phyloP scores from a whole-genome alignment of 2,888 invertebrate genomes.

The Pemphredon lugubris region DNA sequence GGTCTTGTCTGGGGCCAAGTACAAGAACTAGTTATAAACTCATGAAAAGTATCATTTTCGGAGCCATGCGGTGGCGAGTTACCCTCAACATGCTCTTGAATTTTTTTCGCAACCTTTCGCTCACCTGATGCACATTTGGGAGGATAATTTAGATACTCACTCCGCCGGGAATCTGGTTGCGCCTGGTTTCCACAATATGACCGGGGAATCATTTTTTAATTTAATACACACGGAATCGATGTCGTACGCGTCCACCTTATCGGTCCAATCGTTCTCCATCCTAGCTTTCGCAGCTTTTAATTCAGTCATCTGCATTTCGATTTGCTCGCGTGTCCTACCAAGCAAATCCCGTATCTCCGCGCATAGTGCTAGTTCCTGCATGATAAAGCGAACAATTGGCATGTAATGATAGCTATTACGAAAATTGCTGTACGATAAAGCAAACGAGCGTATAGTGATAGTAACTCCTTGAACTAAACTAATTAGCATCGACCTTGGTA shows the following conservation, averaged over 20 bases:
- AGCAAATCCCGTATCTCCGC: conserved; percentile 86
- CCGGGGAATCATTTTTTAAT: conserved; percentile 86
- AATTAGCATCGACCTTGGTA: conserved; percentile 82
- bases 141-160: too few relatives aligned
- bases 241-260: conserved; percentile 91
- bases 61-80: too few relatives aligned
- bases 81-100: too few relatives aligned
- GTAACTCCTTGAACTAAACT: not conserved
- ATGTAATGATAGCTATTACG: not conserved
- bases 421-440: too few relatives aligned
- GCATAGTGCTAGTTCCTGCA: conserved; percentile 86
- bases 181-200: conserved; percentile 90
- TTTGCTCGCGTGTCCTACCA: conserved; percentile 84
- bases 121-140: too few relatives aligned
- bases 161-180: conserved; percentile 90
- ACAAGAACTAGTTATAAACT: too few relatives aligned
- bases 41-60: too few relatives aligned
- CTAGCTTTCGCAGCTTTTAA: conserved; percentile 91
- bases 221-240: conserved; percentile 88
- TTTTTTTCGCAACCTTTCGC: too few relatives aligned
- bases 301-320: conserved; percentile 87
- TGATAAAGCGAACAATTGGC: not conserved
- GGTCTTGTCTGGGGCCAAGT: too few relatives aligned
- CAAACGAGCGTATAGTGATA: too few relatives aligned
- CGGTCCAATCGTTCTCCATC: conserved; percentile 95